phyloP scores from a whole-genome alignment of 1,140 invertebrate genomes.

The Caenorhabditis remanei region DNA sequence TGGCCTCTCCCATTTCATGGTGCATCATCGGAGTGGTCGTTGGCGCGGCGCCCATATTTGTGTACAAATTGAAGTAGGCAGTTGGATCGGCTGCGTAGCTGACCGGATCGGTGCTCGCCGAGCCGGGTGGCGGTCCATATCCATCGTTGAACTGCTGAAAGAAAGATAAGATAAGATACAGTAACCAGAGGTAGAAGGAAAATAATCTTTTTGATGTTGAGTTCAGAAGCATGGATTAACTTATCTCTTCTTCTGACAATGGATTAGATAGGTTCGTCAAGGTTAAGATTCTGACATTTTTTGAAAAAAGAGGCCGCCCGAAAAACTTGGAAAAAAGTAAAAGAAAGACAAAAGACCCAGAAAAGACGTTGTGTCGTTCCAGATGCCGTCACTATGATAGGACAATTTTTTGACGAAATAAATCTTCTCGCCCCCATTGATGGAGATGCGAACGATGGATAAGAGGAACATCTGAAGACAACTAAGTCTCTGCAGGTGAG shows the following conservation, averaged over 20 bases:
- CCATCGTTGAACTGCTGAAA: slow-evolving; percentile 67
- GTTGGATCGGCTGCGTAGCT: slow-evolving; percentile 48
- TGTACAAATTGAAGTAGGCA: slow-evolving; percentile 51
- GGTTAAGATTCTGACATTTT: no score
- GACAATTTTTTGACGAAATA: slow-evolving; percentile 33
- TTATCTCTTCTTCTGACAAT: neutral
- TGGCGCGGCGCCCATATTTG: slow-evolving; percentile 39
- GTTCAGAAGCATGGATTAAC: neutral
- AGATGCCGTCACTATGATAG: slow-evolving; percentile 7
- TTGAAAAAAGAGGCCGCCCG: no score
- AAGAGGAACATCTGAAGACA: neutral
- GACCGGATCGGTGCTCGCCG: slow-evolving; percentile 39
- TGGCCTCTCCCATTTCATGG: slow-evolving; percentile 63
- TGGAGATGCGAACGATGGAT: slow-evolving; percentile 30
- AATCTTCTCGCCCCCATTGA: slow-evolving; percentile 17
- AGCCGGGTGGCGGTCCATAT: slow-evolving; percentile 58
- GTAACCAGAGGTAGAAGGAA: neutral
- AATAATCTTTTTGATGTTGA: no score
- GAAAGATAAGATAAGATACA: slow-evolving; percentile 28
- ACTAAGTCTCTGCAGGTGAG: neutral
- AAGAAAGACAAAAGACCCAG: neutral
- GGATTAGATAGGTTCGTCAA: no score
- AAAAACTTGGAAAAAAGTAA: neutral
- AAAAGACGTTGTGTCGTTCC: neutral
- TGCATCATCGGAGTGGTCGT: slow-evolving; percentile 58